Conservation (phyloP, 2,113 vertebrate species). For the Felis chaus region DNA sequence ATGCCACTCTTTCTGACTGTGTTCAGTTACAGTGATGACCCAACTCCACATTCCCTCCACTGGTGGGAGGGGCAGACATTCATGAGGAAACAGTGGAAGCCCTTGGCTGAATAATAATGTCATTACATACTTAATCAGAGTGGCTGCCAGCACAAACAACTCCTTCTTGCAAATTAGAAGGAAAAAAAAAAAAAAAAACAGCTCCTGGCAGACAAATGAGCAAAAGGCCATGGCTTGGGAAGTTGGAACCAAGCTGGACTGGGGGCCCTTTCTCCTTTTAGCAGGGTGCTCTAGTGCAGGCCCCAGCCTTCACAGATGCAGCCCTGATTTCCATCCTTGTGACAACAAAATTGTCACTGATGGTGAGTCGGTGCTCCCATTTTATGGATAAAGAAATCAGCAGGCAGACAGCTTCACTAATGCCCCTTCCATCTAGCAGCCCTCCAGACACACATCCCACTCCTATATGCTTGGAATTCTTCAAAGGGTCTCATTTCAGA, state of each 20-base stretch:
- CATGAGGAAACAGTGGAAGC: conserved; percentile 24
- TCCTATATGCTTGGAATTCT: background rate
- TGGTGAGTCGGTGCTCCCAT: background rate
- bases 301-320: accelerated
- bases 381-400: background rate
- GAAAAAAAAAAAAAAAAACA: background rate
- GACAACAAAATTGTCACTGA: background rate
- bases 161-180: conserved; percentile 47
- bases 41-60: background rate
- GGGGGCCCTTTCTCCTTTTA: background rate
- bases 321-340: background rate
- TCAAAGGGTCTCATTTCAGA: background rate
- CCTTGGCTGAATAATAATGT: conserved; percentile 23
- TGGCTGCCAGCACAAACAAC: background rate
- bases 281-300: background rate
- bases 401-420: background rate
- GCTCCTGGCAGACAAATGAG: conserved; percentile 26
- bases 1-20: background rate
- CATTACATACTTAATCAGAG: background rate
- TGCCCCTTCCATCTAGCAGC: background rate
- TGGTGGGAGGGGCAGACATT: background rate
- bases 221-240: background rate
- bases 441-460: background rate
- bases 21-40: background rate
- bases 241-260: background rate